phyloP scores from a whole-genome alignment of 1,140 invertebrate genomes.

The Anagrus nilaparvatae region DNA sequence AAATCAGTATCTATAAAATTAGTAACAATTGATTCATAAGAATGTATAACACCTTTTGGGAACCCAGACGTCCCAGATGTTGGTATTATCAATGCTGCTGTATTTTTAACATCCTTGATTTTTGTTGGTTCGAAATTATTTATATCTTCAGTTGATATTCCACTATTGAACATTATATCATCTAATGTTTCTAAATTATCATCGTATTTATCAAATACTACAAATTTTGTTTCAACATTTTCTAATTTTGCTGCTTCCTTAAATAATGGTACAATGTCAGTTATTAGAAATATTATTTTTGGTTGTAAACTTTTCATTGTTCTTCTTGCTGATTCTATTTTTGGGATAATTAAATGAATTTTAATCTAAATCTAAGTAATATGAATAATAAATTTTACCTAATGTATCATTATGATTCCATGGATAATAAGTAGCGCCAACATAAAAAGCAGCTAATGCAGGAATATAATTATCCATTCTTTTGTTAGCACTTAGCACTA shows the following conservation, averaged over 20 bases:
- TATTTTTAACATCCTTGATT: conserved; percentile 10
- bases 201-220: conserved; percentile 22
- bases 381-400: too few species aligned
- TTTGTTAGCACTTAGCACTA: conserved; percentile 35
- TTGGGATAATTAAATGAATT: not conserved
- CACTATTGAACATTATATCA: conserved; percentile 10
- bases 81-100: conserved; percentile 23
- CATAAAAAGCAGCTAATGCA: conserved; percentile 33
- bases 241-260: conserved; percentile 16
- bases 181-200: conserved; percentile 11
- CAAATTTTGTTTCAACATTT: conserved; percentile 15
- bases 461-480: conserved; percentile 38
- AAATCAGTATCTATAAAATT: not conserved
- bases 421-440: conserved; percentile 26
- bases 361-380: not conserved
- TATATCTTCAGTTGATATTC: conserved; percentile 7
- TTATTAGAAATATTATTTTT: conserved; percentile 27
- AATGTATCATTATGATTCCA: too few species aligned
- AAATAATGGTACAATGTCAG: conserved; percentile 14
- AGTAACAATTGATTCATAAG: conserved; percentile 9
- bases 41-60: conserved; percentile 21
- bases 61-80: conserved; percentile 26
- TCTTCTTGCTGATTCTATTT: conserved; percentile 13
- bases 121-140: conserved; percentile 2
- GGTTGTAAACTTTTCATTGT: conserved; percentile 24